Evolutionary conservation across 2,888 invertebrate species (phyloP), one percentile per base, ranked within the genome.

Genomic region (Caenorhabditis sp.): DNA sequence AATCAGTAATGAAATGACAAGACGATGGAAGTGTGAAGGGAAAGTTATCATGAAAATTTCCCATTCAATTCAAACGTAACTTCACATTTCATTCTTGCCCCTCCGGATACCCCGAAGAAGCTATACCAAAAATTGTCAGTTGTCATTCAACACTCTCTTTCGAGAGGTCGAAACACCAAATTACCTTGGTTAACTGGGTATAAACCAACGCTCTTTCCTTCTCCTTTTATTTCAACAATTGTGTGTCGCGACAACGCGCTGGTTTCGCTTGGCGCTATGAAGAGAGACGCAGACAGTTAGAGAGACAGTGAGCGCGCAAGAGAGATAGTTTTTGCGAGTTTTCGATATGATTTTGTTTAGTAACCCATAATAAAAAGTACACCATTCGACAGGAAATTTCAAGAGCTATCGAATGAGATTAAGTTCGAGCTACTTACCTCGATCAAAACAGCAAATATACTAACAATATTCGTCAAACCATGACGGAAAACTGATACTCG

Each of bases 401-500:
- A 20, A 58, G 26, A 25, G 21, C 25, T 14, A 58, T 58, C n/a
- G 58, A 26, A 58, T 52, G 31, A 57, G 8, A 36, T 2, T 23
- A 63, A 57, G 17, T 56, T 17, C 17, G 17, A 26, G 10, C 21
- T 23, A n/a, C 54, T 25, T 10, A 82, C 82, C 76, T 87, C 87
- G 65, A 87, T 84, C 36, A 85, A 71, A 7, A 84, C 84, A 10
- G 87, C 87, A 59, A 87, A 85, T 17, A 87, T 70, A 59, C 82
- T 78, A 27, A 87, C 84, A 63, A 87, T 74, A 65, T 87, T 87
- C 27, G 84, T 82, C 31, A 87, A 72, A 31, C 87, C 87, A 60
- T 87, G 87, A 10, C 81, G 80, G 74, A 87, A 85, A 43, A 87
- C 83, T n/a, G 87, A 87, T 17, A 87, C 83, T 21, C 87, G 79